These are phyloP conservation scores for Progne subis DNA, from an alignment of 2,113 vertebrate genomes.

Conservation along the genomic window DNA sequence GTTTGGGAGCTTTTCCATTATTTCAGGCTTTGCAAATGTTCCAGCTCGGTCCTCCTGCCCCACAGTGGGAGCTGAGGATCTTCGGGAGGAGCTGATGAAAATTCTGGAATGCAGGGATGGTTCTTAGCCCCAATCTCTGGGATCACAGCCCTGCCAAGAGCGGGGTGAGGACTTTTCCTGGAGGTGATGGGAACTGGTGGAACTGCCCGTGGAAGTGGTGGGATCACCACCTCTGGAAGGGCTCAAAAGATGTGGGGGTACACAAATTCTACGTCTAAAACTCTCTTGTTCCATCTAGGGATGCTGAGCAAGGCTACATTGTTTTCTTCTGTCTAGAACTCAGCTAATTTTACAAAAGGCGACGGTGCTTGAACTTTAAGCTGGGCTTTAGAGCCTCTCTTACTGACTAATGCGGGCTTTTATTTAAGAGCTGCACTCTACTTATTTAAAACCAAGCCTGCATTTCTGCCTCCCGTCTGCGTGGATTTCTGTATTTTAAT, in stretches of 20 bases:
- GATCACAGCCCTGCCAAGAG: background rate
- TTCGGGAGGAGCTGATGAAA: background rate
- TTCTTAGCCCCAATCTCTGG: background rate
- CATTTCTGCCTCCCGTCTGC: background rate
- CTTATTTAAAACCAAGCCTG: background rate
- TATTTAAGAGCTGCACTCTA: no score
- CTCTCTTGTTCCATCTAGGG: no score
- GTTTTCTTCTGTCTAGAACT: background rate
- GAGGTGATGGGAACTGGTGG: background rate
- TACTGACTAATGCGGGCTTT: background rate
- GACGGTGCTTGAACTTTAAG: background rate
- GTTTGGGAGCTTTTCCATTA: background rate
- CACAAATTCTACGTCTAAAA: no score
- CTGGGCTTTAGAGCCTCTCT: background rate
- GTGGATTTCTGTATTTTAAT: background rate
- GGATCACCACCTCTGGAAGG: background rate
- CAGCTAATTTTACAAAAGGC: background rate
- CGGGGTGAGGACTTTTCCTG: background rate
- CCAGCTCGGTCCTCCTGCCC: background rate
- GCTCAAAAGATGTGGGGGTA: accelerated
- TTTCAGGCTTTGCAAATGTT: background rate
- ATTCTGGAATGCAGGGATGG: accelerated
- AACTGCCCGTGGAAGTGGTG: background rate
- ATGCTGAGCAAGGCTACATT: background rate
- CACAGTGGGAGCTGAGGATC: accelerated